Percentiles rank a stretch among this genome's conserved stretches.
These are phyloP conservation scores for Mus musculus DNA, from an alignment of 2,113 vertebrate species.

Conservation along the genomic window GRCm39 chr3:141005001-141005500, in stretches of 20 bases:
- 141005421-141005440: conserved; percentile 58
- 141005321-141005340: neutral
- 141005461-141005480: conserved; percentile 60
- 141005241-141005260: neutral
- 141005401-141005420: conserved; percentile 60
- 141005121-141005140: neutral
- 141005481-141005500: conserved; percentile 38
- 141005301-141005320: neutral
- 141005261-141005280: neutral
- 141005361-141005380: neutral
- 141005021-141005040: neutral
- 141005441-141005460: conserved; percentile 77
- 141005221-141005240: conserved; percentile 5
- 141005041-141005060: neutral
- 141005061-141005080: neutral
- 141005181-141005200: neutral
- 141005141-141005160: neutral
- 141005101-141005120: neutral
- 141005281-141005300: fast-evolving
- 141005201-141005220: neutral
- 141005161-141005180: neutral
- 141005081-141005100: neutral
- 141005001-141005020: neutral
- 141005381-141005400: neutral
- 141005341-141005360: neutral